Evolutionary conservation across 2,888 invertebrate species (phyloP).

Genomic region (Cheilosia grossa): DNA sequence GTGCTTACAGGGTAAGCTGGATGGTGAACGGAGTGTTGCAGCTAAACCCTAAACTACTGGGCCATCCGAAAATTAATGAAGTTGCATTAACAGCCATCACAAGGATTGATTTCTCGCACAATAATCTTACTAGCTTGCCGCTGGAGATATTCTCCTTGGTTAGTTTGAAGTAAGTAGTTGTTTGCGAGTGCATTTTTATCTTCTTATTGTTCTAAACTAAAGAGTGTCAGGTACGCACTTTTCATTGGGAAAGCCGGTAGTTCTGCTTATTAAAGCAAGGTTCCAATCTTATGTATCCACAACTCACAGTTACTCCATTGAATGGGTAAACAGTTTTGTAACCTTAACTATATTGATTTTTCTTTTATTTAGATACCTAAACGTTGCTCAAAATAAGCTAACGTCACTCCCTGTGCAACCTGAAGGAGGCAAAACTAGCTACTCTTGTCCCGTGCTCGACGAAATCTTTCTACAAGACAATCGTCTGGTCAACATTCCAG

Average conservation of each 20-base stretch:
- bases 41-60: slow-evolving; percentile 92
- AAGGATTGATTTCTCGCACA: slow-evolving; percentile 95
- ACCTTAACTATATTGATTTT: background rate
- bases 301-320: too few relatives aligned
- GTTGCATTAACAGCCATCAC: slow-evolving; percentile 95
- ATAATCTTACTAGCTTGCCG: slow-evolving; percentile 92
- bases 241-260: too few relatives aligned
- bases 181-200: background rate
- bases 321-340: too few relatives aligned
- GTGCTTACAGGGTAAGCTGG: slow-evolving; percentile 88
- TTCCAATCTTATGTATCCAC: too few relatives aligned
- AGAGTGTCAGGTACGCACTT: too few relatives aligned
- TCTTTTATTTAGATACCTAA: slow-evolving; percentile 86
- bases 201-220: background rate
- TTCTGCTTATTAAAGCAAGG: too few relatives aligned
- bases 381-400: slow-evolving; percentile 94
- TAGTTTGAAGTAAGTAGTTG: slow-evolving; percentile 86
- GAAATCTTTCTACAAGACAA: slow-evolving; percentile 97
- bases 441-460: slow-evolving; percentile 91
- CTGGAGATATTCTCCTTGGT: slow-evolving; percentile 91
- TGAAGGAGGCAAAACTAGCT: slow-evolving; percentile 78
- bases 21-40: slow-evolving; percentile 92
- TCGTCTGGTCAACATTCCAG: slow-evolving; percentile 91
- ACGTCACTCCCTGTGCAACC: slow-evolving; percentile 87
- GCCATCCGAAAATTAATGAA: slow-evolving; percentile 87